Evolutionary conservation across 2,113 vertebrate genomes (phyloP).

Genomic region (Brachyhypopomus occidentalis): DNA sequence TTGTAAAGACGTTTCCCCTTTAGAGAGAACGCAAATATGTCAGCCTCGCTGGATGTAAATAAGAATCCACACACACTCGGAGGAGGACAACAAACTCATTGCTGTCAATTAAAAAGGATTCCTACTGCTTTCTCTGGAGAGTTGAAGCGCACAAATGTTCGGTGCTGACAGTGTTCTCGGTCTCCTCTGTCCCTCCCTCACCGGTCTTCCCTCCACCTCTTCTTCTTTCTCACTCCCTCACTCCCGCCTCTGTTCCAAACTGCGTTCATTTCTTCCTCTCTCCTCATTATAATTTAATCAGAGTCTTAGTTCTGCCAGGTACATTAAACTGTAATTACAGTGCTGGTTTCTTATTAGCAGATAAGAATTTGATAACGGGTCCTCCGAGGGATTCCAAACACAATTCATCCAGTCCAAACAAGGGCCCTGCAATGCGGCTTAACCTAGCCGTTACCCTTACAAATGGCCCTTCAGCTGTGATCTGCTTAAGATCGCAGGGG

Average conservation of each 20-base stretch:
- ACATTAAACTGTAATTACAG: slow-evolving; percentile 59
- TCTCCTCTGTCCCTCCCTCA: slow-evolving; percentile 1
- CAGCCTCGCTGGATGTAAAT: slow-evolving; percentile 24
- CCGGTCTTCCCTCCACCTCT: not conserved
- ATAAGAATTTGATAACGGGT: slow-evolving; percentile 53
- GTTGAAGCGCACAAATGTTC: slow-evolving; percentile 18
- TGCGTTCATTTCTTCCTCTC: slow-evolving; percentile 26
- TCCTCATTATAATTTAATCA: slow-evolving; percentile 55
- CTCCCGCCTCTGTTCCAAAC: not conserved
- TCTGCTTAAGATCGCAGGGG: slow-evolving; percentile 27
- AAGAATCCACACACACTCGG: not conserved
- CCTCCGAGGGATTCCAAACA: slow-evolving; percentile 48
- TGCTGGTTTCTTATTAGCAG: slow-evolving; percentile 55
- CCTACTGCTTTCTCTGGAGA: slow-evolving; percentile 17
- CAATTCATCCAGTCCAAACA: slow-evolving; percentile 49
- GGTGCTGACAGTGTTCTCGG: slow-evolving; percentile 8
- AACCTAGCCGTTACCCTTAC: not conserved
- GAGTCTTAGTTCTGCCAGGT: slow-evolving; percentile 49
- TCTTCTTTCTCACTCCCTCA: slow-evolving; percentile 11
- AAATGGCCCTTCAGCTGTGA: slow-evolving; percentile 30
- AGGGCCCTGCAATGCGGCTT: slow-evolving; percentile 30
- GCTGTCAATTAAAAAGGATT: slow-evolving; percentile 38
- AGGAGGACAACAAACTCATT: slow-evolving; percentile 26
- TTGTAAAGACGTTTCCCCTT: slow-evolving; percentile 32
- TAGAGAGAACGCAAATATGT: not conserved